Percentiles rank a stretch among this genome's conserved stretches.
Evolutionary conservation across 1,140 invertebrate genomes (phyloP).

Genomic region (Saccostrea echinata): DNA sequence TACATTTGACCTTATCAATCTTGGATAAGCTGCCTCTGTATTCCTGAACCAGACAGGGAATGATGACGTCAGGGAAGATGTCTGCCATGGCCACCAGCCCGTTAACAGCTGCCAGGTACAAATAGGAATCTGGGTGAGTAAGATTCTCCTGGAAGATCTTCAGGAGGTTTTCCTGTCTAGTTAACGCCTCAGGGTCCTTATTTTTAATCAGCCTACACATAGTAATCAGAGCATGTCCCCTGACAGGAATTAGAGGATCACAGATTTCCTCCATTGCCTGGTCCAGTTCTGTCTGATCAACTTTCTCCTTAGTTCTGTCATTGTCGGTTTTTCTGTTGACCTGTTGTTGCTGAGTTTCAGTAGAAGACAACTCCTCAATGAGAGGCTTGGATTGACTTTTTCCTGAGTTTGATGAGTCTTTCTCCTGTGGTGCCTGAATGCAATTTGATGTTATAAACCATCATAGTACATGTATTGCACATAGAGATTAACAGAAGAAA

Average conservation of each 20-base stretch:
- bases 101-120: conserved; percentile 90
- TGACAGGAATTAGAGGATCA: conserved; percentile 88
- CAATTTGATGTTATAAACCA: not conserved
- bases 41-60: conserved; percentile 85
- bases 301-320: not conserved
- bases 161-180: conserved; percentile 85
- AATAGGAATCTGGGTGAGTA: conserved; percentile 89
- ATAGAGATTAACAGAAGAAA: too few species aligned
- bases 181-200: conserved; percentile 84
- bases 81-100: conserved; percentile 86
- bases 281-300: conserved; percentile 39
- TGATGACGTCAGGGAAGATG: conserved; percentile 85
- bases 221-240: conserved; percentile 89
- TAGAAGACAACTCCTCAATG: conserved; percentile 4
- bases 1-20: conserved; percentile 39
- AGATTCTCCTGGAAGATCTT: conserved; percentile 86
- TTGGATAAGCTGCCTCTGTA: conserved; percentile 78
- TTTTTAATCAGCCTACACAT: conserved; percentile 87
- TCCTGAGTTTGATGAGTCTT: not conserved
- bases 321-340: not conserved
- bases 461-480: too few species aligned
- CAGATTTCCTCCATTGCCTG: conserved; percentile 85
- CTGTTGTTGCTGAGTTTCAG: not conserved
- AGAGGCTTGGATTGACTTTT: not conserved
- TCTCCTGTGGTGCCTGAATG: not conserved